A percentile compares a stretch with the other conserved stretches of the same genome.
These are phyloP conservation scores for Otus sunia DNA, from an alignment of 2,113 vertebrate species.

Conservation along the genomic window DNA sequence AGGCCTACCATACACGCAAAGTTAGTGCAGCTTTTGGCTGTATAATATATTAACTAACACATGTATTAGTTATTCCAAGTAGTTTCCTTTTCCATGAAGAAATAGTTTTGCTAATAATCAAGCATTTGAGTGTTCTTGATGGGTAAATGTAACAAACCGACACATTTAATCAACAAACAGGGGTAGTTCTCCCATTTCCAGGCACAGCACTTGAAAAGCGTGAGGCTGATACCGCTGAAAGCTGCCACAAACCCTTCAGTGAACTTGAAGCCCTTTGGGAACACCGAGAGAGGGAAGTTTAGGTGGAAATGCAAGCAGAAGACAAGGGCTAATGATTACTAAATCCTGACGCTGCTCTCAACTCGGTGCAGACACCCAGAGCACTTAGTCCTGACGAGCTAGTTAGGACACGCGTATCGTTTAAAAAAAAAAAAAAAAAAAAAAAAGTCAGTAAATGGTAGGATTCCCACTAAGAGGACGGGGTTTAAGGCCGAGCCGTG, in stretches of 20 bases:
- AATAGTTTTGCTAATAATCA: background rate
- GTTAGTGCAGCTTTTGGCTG: background rate
- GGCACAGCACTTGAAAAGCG: background rate
- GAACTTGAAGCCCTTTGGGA: background rate
- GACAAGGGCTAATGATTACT: background rate
- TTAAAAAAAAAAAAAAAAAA: background rate
- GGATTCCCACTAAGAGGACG: background rate
- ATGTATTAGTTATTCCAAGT: background rate
- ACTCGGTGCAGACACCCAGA: background rate
- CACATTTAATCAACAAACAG: background rate
- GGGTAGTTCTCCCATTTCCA: background rate
- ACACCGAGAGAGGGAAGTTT: background rate
- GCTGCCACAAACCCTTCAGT: background rate
- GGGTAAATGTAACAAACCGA: background rate
- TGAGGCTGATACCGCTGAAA: background rate
- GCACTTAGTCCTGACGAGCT: background rate
- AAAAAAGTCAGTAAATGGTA: background rate
- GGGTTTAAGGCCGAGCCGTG: background rate
- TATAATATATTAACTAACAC: too few species aligned
- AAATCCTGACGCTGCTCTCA: background rate
- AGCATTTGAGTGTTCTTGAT: background rate
- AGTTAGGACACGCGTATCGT: background rate
- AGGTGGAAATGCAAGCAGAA: background rate
- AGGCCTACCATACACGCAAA: background rate
- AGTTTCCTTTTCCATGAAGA: background rate